Conservation (phyloP, 2,888 invertebrate species). For the Lumbricus terrestris region DNA sequence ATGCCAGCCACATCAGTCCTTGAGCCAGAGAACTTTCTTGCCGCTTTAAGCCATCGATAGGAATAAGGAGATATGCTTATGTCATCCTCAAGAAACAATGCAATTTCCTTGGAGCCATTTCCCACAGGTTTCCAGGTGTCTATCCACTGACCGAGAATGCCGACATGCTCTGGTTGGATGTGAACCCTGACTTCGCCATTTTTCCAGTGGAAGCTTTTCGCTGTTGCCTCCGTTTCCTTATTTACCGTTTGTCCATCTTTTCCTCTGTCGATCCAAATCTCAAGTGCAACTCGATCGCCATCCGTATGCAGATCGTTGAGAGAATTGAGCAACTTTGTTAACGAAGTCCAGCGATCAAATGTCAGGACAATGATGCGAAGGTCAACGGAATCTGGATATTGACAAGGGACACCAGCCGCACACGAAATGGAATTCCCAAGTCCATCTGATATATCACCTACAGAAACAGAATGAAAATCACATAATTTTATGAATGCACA, state of each 20-base stretch:
- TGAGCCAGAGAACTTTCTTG: conserved; percentile 14
- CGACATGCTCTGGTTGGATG: conserved; percentile 32
- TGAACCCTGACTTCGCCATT: conserved; percentile 33
- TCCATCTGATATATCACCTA: conserved; percentile 9
- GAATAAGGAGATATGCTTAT: conserved; percentile 36
- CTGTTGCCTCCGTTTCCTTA: not conserved
- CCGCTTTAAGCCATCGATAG: conserved; percentile 34
- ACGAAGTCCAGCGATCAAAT: conserved; percentile 34
- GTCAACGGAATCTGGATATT: conserved; percentile 32
- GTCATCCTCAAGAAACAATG: conserved; percentile 48
- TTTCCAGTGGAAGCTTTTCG: conserved; percentile 17
- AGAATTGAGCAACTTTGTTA: conserved; percentile 32
- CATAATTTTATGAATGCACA: too few species aligned
- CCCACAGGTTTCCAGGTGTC: conserved; percentile 43
- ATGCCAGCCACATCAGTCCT: conserved; percentile 29
- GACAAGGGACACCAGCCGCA: conserved; percentile 21
- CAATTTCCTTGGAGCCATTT: conserved; percentile 41
- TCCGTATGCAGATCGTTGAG: conserved; percentile 34
- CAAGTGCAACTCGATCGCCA: conserved; percentile 32
- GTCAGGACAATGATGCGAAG: conserved; percentile 40
- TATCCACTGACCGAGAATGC: conserved; percentile 40
- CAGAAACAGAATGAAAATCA: not conserved
- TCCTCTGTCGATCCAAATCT: conserved; percentile 37
- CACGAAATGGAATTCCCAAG: not conserved
- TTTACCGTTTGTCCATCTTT: not conserved